These are phyloP conservation scores for Rhabdomys dilectus DNA, from an alignment of 2,113 vertebrate species.

Conservation along the genomic window DNA sequence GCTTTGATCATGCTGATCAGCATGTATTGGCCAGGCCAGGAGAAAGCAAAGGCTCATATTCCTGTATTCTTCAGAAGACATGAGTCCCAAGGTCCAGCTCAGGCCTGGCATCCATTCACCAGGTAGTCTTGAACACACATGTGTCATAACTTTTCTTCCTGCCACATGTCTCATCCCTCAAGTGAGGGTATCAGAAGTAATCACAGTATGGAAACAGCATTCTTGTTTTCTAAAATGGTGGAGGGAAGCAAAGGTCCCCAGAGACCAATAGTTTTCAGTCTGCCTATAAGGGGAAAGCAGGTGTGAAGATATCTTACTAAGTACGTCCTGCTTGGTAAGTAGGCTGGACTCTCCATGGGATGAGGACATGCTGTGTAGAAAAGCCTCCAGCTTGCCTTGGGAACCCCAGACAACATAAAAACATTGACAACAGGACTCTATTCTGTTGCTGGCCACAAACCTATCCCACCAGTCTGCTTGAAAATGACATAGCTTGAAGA, in stretches of 20 bases:
- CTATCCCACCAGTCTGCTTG: neutral
- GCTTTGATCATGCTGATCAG: neutral
- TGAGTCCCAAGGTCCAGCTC: accelerated
- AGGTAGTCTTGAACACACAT: neutral
- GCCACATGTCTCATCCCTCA: neutral
- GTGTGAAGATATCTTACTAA: slow-evolving; percentile 72
- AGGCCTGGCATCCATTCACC: neutral
- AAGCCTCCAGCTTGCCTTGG: slow-evolving; percentile 76
- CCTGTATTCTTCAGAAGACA: neutral
- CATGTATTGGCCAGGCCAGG: neutral
- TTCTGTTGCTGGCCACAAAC: neutral
- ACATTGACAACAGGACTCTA: slow-evolving; percentile 40
- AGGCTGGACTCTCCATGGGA: slow-evolving; percentile 75
- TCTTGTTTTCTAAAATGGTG: neutral
- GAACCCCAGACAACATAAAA: slow-evolving; percentile 74
- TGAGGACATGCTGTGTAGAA: slow-evolving; percentile 48
- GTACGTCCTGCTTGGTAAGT: slow-evolving; percentile 67
- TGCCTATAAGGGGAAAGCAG: neutral
- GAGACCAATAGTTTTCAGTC: too few relatives aligned
- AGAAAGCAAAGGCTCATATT: neutral
- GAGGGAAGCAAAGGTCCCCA: neutral
- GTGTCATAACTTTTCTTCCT: neutral
- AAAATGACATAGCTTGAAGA: neutral
- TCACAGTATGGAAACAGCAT: accelerated
- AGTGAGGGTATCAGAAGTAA: neutral